Conservation (phyloP, 2,888 invertebrate genomes). For the Serripes groenlandicus region DNA sequence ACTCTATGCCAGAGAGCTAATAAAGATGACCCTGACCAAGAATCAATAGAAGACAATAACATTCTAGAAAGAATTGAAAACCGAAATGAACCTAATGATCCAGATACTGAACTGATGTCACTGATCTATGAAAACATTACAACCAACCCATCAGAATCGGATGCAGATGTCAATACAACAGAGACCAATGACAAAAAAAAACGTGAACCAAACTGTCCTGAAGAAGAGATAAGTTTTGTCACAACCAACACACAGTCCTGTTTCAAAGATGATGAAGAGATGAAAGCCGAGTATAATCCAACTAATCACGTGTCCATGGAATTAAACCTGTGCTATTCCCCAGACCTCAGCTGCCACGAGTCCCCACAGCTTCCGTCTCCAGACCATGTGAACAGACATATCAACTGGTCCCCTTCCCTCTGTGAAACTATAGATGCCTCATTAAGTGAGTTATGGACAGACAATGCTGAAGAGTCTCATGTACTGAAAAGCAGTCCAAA, state of each 20-base stretch:
- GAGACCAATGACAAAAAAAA: too few relatives aligned
- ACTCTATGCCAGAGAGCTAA: background rate
- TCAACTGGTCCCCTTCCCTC: constrained; percentile 28
- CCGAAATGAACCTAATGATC: too few relatives aligned
- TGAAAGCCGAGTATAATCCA: too few relatives aligned
- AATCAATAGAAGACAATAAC: background rate
- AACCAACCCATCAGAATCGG: too few relatives aligned
- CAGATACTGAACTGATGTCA: too few relatives aligned
- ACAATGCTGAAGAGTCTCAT: background rate
- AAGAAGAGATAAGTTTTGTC: too few relatives aligned
- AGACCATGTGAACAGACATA: background rate
- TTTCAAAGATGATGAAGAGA: too few relatives aligned
- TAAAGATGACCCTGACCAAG: background rate
- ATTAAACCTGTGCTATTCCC: constrained; percentile 23
- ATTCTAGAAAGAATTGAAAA: background rate
- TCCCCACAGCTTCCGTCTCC: background rate
- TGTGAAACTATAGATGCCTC: background rate
- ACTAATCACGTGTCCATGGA: too few relatives aligned
- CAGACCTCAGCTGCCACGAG: constrained; percentile 15
- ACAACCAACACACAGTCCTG: too few relatives aligned
- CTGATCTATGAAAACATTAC: too few relatives aligned
- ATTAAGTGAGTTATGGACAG: background rate
- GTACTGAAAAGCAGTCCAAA: constrained; percentile 8
- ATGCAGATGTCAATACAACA: too few relatives aligned
- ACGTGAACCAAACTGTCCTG: too few relatives aligned